These are phyloP conservation scores for Prolemur simus DNA, from an alignment of 2,113 vertebrate genomes.

Conservation along the genomic window DNA sequence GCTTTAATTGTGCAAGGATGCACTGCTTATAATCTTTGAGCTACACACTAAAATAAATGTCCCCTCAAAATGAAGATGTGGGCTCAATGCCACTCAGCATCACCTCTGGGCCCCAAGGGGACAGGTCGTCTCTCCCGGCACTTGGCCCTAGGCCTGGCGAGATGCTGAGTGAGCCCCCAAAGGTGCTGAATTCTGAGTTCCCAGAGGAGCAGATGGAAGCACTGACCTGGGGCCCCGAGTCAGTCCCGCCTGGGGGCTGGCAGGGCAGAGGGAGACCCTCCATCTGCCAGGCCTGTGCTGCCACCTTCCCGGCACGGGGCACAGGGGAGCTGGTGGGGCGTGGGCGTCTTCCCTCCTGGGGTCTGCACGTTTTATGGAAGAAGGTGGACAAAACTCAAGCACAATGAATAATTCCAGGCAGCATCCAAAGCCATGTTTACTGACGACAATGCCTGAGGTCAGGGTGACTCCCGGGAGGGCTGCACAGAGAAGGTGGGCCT, in stretches of 20 bases:
- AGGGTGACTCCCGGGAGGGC: neutral
- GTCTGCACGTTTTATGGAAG: neutral
- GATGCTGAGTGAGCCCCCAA: neutral
- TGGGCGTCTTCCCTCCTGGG: no score
- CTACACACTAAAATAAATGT: accelerated
- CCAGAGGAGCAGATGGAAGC: no score
- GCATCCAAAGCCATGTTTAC: no score
- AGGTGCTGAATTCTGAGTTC: neutral
- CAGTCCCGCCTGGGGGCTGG: neutral
- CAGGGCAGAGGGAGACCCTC: neutral
- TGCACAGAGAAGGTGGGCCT: neutral
- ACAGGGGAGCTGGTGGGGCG: accelerated
- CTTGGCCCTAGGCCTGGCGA: neutral
- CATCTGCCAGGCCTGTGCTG: accelerated
- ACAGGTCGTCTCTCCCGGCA: accelerated
- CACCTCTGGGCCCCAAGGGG: neutral
- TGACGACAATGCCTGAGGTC: neutral
- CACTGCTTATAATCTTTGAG: accelerated
- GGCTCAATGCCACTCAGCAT: neutral
- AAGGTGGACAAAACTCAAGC: neutral
- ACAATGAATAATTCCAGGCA: accelerated
- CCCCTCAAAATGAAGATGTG: accelerated
- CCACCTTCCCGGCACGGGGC: neutral
- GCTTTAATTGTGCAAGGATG: accelerated
- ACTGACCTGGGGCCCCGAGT: neutral